Conservation (phyloP, 1,140 invertebrate genomes). For the Diabrotica undecimpunctata region DNA sequence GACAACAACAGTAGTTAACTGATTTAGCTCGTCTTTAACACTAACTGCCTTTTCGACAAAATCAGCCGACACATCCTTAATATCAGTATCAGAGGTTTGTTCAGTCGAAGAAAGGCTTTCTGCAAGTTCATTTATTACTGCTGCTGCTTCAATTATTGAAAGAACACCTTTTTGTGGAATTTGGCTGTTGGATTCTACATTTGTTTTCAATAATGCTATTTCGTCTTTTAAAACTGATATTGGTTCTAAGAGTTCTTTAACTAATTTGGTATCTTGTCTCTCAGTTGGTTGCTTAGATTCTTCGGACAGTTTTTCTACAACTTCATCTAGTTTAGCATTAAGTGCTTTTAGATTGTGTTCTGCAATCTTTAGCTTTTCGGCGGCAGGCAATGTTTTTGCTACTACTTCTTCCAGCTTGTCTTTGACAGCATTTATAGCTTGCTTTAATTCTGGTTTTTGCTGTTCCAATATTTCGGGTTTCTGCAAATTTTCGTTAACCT, state of each 20-base stretch:
- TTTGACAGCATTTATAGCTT: conserved; percentile 17
- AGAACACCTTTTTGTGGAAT: conserved; percentile 15
- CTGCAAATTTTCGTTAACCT: conserved; percentile 10
- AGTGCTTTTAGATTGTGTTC: conserved; percentile 7
- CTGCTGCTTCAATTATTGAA: too few species aligned
- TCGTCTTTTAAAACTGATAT: too few species aligned
- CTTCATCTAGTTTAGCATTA: background rate
- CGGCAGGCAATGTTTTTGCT: background rate
- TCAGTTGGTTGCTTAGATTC: background rate
- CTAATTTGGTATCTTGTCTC: too few species aligned
- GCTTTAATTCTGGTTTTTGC: conserved; percentile 15
- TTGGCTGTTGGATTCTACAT: too few species aligned
- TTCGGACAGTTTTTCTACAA: background rate
- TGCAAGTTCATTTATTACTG: too few species aligned
- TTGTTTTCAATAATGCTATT: too few species aligned
- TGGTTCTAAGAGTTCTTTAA: too few species aligned
- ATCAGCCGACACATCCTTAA: background rate
- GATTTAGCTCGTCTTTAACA: conserved; percentile 20
- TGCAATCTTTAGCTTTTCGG: background rate
- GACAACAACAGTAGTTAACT: conserved; percentile 19
- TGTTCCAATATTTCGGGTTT: conserved; percentile 19
- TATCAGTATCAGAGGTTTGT: too few species aligned
- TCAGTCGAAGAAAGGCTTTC: too few species aligned
- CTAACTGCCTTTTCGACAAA: background rate
- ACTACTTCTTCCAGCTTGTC: conserved; percentile 8